Base-by-base conservation (phyloP, 2,113 vertebrate genomes). In the Corythaeola cristata region DNA sequence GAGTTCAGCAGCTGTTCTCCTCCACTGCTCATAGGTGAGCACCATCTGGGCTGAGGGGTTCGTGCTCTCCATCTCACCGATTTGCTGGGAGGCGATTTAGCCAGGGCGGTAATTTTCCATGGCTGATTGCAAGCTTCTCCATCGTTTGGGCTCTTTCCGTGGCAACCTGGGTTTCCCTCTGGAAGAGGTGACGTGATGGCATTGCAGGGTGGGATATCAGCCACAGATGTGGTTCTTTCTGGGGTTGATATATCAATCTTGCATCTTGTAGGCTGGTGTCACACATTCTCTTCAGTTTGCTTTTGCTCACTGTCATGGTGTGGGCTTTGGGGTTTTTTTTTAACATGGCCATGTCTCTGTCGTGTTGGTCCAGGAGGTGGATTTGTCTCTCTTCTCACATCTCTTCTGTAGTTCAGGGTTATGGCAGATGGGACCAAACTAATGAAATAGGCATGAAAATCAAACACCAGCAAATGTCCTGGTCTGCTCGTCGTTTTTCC, bases 271-370 rank as follows among this genome's bases (percentile, higher is more conserved):
- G 41, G 21, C 15, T 71, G 22, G 24, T 44, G 27, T 58, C n/a
- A 55, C 53, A 35, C 32, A 11, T 73, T 47, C 22, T 91, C 47
- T 53, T 55, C 52, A 22, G 52, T 93, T 88, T 52, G 22, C 16
- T 39, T 35, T 83, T 52, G 27, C n/a, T 75, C 19, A 13, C 35
- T 64, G 33, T 52, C 0, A 0, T 39, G 73, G 8, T 37, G 17
- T 50, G 64, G 17, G 15, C 21, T 11, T 53, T 55, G 67, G 27
- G 12, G 12, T 5, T 2, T 52, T 30, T 20, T 45, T 32, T 12
- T 33, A 3, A 8, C 19, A 2, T 4, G 76, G 28, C 59, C 6
- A 0, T 22, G 30, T 71, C n/a, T 77, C 24, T 55, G 0, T 0
- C 12, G 52, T 7, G 30, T 32, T 91, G 55, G 18, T 26, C 52